Evolutionary conservation across 2,797 vertebrate genomes (phyloP).

Genomic region (Gila robusta): DNA sequence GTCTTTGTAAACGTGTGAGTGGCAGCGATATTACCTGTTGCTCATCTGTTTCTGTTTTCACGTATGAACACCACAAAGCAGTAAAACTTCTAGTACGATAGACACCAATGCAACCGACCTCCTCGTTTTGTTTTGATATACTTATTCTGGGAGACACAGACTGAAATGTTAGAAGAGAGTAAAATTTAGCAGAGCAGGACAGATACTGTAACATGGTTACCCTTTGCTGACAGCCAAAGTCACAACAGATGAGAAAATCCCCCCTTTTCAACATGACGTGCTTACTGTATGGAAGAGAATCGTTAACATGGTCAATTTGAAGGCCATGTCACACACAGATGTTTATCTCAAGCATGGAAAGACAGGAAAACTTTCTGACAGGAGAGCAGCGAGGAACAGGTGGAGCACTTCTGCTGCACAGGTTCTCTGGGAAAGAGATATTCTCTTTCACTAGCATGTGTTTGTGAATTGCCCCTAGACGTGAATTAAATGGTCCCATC

Average conservation of each 20-base stretch:
- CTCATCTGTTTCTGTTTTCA: slow-evolving; percentile 49
- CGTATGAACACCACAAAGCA: not conserved
- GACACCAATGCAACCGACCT: slow-evolving; percentile 11
- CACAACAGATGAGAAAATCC: slow-evolving; percentile 77
- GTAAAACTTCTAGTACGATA: not conserved
- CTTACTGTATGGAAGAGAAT: slow-evolving; percentile 66
- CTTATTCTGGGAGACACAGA: slow-evolving; percentile 3
- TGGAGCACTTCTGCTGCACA: slow-evolving; percentile 75
- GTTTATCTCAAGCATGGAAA: slow-evolving; percentile 49
- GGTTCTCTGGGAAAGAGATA: slow-evolving; percentile 68
- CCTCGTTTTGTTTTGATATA: slow-evolving; percentile 16
- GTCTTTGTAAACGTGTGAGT: slow-evolving; percentile 29
- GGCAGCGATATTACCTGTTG: slow-evolving; percentile 40
- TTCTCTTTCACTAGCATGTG: slow-evolving; percentile 58
- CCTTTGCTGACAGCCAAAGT: slow-evolving; percentile 78
- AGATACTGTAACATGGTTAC: slow-evolving; percentile 56
- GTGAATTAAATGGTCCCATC: slow-evolving; percentile 84
- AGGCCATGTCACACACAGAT: slow-evolving; percentile 55
- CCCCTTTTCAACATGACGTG: slow-evolving; percentile 68
- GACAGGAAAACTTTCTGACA: slow-evolving; percentile 38
- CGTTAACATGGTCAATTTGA: slow-evolving; percentile 72
- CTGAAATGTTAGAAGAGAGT: slow-evolving; percentile 51
- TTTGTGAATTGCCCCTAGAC: slow-evolving; percentile 80
- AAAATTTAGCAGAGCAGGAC: slow-evolving; percentile 68
- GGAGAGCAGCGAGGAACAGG: slow-evolving; percentile 76